Evolutionary conservation across 2,113 vertebrate species (phyloP).

Genomic region (Sebastes schlegelii): DNA sequence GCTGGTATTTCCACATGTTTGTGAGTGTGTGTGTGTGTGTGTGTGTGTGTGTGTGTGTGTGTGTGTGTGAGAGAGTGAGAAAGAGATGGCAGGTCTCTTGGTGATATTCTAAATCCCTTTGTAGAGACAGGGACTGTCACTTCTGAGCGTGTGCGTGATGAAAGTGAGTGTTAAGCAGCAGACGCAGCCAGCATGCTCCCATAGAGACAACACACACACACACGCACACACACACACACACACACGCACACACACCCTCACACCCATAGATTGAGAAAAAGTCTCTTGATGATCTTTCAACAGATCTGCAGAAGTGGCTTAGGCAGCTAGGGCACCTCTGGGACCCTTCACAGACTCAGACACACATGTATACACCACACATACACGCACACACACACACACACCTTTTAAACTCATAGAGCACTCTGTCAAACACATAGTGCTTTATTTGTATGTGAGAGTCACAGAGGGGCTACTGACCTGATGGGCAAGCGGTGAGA

Average conservation of each 20-base stretch:
- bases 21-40: constrained; percentile 46
- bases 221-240: constrained; percentile 45
- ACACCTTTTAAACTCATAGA: constrained; percentile 17
- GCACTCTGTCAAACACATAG: constrained; percentile 13
- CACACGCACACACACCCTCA: constrained; percentile 27
- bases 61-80: constrained; percentile 39
- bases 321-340: constrained; percentile 62
- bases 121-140: constrained; percentile 82
- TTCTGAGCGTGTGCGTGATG: constrained; percentile 82
- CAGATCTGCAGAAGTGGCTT: constrained; percentile 77
- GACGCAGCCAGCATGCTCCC: constrained; percentile 73
- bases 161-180: constrained; percentile 81
- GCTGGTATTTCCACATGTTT: constrained; percentile 60
- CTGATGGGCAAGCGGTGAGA: constrained; percentile 4
- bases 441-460: constrained; percentile 21
- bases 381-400: constrained; percentile 23
- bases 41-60: constrained; percentile 23
- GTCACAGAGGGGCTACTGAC: constrained; percentile 17
- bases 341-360: constrained; percentile 59
- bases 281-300: constrained; percentile 73
- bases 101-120: constrained; percentile 81
- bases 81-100: constrained; percentile 79
- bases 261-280: constrained; percentile 54
- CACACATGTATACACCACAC: constrained; percentile 32
- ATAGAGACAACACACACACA: constrained; percentile 66